These are phyloP conservation scores for Drosophila robusta DNA, from an alignment of 2,888 invertebrate genomes.

Conservation along the genomic window DNA sequence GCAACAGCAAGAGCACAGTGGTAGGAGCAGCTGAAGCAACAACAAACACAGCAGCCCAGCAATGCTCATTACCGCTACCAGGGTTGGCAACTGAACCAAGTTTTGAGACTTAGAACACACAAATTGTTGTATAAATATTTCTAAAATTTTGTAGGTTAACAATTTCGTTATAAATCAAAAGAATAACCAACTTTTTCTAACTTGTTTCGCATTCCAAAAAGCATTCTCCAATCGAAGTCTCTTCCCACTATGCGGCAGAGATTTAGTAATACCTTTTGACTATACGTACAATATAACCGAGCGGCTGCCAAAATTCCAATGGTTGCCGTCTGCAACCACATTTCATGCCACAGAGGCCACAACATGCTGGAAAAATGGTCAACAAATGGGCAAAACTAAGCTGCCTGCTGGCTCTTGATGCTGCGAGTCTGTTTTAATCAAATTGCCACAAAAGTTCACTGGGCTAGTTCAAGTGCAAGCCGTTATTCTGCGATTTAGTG, in stretches of 20 bases:
- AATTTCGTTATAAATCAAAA: neutral
- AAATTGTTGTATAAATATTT: neutral
- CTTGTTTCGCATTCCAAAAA: neutral
- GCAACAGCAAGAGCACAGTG: constrained; percentile 48
- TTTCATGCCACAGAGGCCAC: constrained; percentile 32
- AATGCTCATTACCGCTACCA: constrained; percentile 58
- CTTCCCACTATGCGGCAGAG: neutral
- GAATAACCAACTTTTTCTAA: neutral
- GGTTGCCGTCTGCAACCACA: constrained; percentile 29
- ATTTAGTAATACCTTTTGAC: constrained; percentile 14
- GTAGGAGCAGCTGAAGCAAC: constrained; percentile 24
- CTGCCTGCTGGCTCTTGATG: constrained; percentile 45
- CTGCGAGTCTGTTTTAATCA: constrained; percentile 69
- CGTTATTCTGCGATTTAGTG: constrained; percentile 56
- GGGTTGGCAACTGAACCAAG: constrained; percentile 15
- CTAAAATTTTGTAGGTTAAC: neutral
- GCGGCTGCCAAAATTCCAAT: constrained; percentile 20
- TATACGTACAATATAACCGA: neutral
- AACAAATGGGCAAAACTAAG: constrained; percentile 47
- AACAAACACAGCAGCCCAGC: constrained; percentile 9
- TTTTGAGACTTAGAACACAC: constrained; percentile 7
- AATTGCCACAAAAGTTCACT: constrained; percentile 62
- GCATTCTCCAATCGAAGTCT: neutral
- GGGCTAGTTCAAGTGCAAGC: constrained; percentile 59
- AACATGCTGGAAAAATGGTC: constrained; percentile 45